Evolutionary conservation across 2,888 invertebrate species (phyloP), one percentile per base, ranked within the genome.

Genomic region (Abrostola triplasia): DNA sequence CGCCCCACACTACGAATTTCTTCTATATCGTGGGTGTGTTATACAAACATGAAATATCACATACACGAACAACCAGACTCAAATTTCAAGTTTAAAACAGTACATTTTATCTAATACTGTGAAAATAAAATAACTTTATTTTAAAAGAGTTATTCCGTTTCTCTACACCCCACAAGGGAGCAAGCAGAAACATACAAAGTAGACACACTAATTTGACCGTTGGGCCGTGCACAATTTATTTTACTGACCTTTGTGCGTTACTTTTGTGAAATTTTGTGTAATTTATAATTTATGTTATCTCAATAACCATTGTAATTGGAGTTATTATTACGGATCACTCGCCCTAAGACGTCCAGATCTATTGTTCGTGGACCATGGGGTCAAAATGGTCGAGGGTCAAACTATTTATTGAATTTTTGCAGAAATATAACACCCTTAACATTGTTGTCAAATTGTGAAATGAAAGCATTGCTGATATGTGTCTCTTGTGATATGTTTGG

Each of bases 271-370:
- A 70, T 73, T 70, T 60, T n/a, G 49, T 58, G 50, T 83, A 88
- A 90, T 92, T 91, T 90, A 90, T 92, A 92, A 93, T 93, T 92
- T 93, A 92, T 92, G 91, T 89, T 89, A 88, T 92, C 90, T 91
- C 89, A 90, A 91, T 92, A 90, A 88, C 83, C 76, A 86, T 88
- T 89, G 90, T 90, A 90, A 92, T 92, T 91, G 90, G 72, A 83
- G 88, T 87, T 89, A 92, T 93, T 93, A 93, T 90, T 86, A 83
- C 82, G 90, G 92, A 90, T 92, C 92, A 91, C 86, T 82, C 85
- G 85, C 85, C 88, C 89, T 82, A 92, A 94, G 94, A 94, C 88
- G 93, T 81, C 84, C 61, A 54, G 7, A 54, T 35, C 83, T 74
- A 86, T 91, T 92, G 91, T 92, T 79, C 74, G 68, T 41, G 38